These are phyloP conservation scores for Tetraodon nigroviridis DNA, from an alignment of 2,113 vertebrate species.

Conservation along the genomic window DNA sequence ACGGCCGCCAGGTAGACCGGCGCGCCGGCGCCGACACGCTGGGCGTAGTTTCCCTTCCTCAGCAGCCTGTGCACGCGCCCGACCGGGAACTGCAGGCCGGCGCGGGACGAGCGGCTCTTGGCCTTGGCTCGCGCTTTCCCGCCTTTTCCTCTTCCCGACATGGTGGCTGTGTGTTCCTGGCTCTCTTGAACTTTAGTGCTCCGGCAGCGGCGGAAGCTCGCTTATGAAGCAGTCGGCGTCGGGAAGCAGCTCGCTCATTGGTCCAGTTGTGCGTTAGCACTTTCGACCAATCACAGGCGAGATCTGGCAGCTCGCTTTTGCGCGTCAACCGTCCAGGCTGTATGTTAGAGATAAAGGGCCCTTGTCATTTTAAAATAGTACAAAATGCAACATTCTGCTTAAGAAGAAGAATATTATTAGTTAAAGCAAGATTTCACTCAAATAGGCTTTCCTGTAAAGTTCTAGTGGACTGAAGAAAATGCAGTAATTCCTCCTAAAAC, in stretches of 20 bases:
- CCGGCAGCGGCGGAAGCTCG: not conserved
- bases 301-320: not conserved
- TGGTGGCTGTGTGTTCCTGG: not conserved
- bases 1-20: constrained; percentile 8
- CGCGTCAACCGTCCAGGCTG: too few species aligned
- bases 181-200: too few species aligned
- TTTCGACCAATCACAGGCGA: constrained; percentile 13
- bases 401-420: too few species aligned
- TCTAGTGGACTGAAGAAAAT: too few species aligned
- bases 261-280: not conserved
- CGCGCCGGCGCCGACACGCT: constrained; percentile 17
- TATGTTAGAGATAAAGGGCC: too few species aligned
- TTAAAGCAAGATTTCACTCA: too few species aligned
- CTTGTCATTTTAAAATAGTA: too few species aligned
- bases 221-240: not conserved
- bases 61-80: constrained; percentile 40
- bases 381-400: too few species aligned
- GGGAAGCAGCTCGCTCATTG: not conserved
- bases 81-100: constrained; percentile 27
- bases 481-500: too few species aligned
- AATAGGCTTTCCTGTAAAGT: too few species aligned
- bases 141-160: constrained; percentile 42
- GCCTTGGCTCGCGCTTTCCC: not conserved
- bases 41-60: constrained; percentile 19
- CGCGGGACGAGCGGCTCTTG: constrained; percentile 21